These are phyloP conservation scores for Martes flavigula DNA, from an alignment of 2,797 vertebrate genomes.

Conservation along the genomic window DNA sequence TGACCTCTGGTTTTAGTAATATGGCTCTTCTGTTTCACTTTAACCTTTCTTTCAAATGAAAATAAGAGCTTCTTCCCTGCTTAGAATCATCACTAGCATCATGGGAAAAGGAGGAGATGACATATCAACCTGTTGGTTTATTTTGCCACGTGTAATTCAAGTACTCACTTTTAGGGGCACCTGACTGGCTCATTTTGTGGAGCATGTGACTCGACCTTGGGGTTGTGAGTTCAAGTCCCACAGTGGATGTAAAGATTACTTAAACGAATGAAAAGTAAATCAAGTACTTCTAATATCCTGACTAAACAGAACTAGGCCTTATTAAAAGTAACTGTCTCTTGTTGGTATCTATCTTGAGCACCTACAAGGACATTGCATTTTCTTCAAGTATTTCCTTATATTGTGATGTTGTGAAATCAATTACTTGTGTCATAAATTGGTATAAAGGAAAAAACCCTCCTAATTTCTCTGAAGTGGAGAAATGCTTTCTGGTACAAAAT, in stretches of 20 bases:
- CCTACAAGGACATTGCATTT: neutral
- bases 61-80: neutral
- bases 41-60: slow-evolving; percentile 39
- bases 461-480: neutral
- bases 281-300: neutral
- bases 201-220: neutral
- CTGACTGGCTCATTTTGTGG: neutral
- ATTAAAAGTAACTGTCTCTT: neutral
- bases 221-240: neutral
- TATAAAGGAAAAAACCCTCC: neutral
- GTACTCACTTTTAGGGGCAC: neutral
- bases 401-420: neutral
- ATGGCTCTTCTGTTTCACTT: slow-evolving; percentile 19
- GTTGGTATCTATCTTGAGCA: neutral
- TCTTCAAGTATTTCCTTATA: neutral
- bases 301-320: neutral
- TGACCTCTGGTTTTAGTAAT: slow-evolving; percentile 30
- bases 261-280: neutral
- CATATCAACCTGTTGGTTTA: neutral
- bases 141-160: neutral
- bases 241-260: neutral
- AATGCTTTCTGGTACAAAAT: neutral
- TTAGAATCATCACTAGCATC: neutral
- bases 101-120: neutral
- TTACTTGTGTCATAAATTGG: neutral